A percentile compares a stretch with the other conserved stretches of the same genome.
phyloP scores from a whole-genome alignment of 2,113 vertebrate genomes.

The Ellobius talpinus region DNA sequence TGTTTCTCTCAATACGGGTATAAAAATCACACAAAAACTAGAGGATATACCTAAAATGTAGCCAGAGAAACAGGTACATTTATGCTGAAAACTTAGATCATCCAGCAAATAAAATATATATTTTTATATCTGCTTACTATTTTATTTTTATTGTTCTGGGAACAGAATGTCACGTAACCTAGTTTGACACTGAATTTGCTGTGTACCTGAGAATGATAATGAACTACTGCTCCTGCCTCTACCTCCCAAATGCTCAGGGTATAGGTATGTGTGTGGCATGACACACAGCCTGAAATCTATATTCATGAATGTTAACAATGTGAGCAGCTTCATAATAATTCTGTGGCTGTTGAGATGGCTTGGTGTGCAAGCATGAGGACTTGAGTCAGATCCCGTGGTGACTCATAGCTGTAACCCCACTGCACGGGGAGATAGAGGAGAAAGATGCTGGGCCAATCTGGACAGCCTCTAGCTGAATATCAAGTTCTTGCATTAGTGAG shows the following conservation, averaged over 20 bases:
- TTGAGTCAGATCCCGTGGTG: too few species aligned
- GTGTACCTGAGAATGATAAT: neutral
- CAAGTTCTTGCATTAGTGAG: too few species aligned
- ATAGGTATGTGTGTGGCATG: neutral
- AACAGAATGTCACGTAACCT: neutral
- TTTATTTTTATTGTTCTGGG: neutral
- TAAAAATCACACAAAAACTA: neutral
- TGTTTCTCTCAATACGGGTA: neutral
- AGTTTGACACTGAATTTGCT: neutral
- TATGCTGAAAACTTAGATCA: neutral
- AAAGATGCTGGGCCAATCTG: neutral
- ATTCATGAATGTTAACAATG: slow-evolving; percentile 3
- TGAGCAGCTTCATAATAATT: slow-evolving; percentile 11
- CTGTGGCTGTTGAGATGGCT: neutral
- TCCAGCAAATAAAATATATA: neutral
- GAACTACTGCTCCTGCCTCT: neutral
- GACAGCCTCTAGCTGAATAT: neutral
- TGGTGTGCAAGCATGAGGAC: neutral
- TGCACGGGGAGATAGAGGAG: neutral
- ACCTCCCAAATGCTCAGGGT: neutral
- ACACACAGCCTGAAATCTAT: neutral
- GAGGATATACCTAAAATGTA: neutral
- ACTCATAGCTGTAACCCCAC: too few species aligned
- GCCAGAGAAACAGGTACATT: neutral
- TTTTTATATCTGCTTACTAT: neutral